Evolutionary conservation across 2,888 invertebrate genomes (phyloP), one percentile per base, ranked within the genome.

Genomic region (Lypha dubia): DNA sequence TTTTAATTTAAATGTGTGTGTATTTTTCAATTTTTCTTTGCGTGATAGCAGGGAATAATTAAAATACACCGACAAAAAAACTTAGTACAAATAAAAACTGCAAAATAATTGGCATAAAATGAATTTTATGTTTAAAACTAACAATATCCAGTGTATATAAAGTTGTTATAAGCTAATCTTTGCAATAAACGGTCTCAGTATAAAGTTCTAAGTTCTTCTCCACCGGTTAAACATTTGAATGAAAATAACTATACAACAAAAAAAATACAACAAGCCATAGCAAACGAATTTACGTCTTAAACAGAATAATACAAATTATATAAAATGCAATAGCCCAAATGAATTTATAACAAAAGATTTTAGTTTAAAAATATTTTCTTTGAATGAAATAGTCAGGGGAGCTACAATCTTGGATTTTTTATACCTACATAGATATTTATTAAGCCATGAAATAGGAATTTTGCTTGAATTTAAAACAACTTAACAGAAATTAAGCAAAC

Each of bases 401-500:
- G 56, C 11, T 56, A 17, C 9, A 68, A 63, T 53, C 28, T 65
- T 51, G 35, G 46, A 38, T 24, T 41, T n/a, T 20, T 9, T 28
- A 28, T 28, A 28, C 5, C 28, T 5, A 7, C n/a, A n/a, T n/a
- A n/a, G n/a, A n/a, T n/a, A 13, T 15, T 13, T 65, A 3, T 32
- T 41, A 87, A 87, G 76, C 58, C 73, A 82, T 51, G 74, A 74
- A 70, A 65, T 65, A 68, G 41, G 67, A 76, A 74, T 38, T 63
- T 71, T 70, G 70, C 88, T 89, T 62, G 65, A 79, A 76, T 53
- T 3, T 24, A 58, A 32, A 80, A 79, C 63, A 84, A 46, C 68
- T 46, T 32, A 20, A 68, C 51, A 74, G 60, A 63, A 80, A 44
- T 79, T 87, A 68, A 90, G 91, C 91, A 91, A 91, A 91, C 90